These are phyloP conservation scores for Pemphredon lugubris DNA, from an alignment of 2,888 invertebrate genomes.

Conservation along the genomic window DNA sequence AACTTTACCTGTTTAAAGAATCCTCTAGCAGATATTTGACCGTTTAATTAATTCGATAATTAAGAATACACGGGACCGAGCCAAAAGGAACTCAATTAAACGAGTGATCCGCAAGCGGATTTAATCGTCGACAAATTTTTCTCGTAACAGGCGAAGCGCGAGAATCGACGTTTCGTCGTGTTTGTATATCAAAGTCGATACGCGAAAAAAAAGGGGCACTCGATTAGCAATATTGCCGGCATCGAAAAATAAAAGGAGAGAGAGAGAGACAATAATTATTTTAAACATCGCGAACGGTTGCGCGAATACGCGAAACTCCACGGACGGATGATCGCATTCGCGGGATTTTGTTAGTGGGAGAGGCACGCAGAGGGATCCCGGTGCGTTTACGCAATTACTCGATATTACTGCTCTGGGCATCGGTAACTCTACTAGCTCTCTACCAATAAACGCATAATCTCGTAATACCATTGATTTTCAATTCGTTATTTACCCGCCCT, in stretches of 20 bases:
- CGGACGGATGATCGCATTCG: conserved; percentile 44
- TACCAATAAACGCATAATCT: conserved; percentile 73
- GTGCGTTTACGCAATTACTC: conserved; percentile 72
- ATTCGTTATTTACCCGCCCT: conserved; percentile 69
- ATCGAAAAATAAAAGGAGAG: conserved; percentile 2
- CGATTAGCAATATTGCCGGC: neutral
- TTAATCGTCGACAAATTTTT: too few species aligned
- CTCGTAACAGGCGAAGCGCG: too few species aligned
- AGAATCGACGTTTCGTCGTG: neutral
- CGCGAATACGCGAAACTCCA: conserved; percentile 41
- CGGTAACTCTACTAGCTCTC: conserved; percentile 66
- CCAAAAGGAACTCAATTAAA: too few species aligned
- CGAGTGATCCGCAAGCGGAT: too few species aligned
- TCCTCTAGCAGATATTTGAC: too few species aligned
- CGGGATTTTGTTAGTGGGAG: conserved; percentile 45
- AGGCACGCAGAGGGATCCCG: conserved; percentile 58
- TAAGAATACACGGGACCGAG: too few species aligned
- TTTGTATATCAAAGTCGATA: conserved; percentile 5
- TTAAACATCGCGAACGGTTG: conserved; percentile 34
- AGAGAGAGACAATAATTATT: conserved; percentile 47
- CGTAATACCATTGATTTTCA: conserved; percentile 73
- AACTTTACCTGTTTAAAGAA: too few species aligned
- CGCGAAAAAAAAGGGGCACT: neutral
- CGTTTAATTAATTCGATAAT: too few species aligned
- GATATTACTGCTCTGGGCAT: conserved; percentile 72